Conservation (phyloP, 2,113 vertebrate species). For the Equus quagga region DNA sequence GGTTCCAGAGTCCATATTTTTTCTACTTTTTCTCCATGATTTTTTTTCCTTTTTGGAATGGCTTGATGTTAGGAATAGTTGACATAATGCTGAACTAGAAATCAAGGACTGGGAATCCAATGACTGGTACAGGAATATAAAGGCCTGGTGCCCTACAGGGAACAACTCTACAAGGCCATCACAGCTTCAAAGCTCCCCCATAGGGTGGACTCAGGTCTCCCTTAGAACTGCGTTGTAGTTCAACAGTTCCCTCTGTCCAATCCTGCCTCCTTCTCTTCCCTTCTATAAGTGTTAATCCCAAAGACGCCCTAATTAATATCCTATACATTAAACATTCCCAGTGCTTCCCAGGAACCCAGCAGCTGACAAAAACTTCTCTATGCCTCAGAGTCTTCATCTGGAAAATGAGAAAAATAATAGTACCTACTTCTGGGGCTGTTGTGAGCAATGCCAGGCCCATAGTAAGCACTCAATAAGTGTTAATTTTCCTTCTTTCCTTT, state of each 20-base stretch:
- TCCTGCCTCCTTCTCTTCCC: background rate
- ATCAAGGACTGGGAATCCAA: background rate
- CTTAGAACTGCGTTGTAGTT: background rate
- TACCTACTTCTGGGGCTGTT: background rate
- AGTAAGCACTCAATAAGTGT: background rate
- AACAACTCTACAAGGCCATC: background rate
- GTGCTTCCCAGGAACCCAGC: background rate
- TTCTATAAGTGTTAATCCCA: background rate
- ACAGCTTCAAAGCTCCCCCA: background rate
- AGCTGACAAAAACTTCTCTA: background rate
- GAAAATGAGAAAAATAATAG: background rate
- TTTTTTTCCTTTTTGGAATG: background rate
- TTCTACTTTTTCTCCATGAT: background rate
- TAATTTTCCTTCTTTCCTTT: background rate
- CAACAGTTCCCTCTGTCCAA: background rate
- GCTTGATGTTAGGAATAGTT: background rate
- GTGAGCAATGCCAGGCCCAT: background rate
- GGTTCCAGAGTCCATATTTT: background rate
- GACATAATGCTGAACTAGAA: slow-evolving; percentile 21
- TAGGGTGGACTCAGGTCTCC: background rate
- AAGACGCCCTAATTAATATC: background rate
- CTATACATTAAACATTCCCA: background rate
- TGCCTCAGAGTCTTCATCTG: background rate
- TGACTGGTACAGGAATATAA: background rate
- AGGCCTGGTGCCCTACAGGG: background rate